phyloP scores from a whole-genome alignment of 1,140 invertebrate genomes.

The Rhopalosiphum maidis region DNA sequence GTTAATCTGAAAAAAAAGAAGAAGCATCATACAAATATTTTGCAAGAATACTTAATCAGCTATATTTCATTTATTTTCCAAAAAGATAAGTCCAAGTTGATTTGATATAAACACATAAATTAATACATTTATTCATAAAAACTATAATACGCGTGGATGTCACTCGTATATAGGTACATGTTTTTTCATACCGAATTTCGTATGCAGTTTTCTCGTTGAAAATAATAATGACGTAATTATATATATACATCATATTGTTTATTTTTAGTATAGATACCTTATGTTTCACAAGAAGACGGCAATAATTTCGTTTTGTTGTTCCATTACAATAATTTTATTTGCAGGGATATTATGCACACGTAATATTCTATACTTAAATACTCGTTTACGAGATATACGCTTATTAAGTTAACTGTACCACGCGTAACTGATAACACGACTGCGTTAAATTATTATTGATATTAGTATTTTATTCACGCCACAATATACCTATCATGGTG shows the following conservation, averaged over 20 bases:
- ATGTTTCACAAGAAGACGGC: background rate
- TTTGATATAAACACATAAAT: background rate
- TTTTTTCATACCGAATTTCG: background rate
- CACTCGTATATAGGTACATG: background rate
- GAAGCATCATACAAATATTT: background rate
- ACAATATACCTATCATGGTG: no score
- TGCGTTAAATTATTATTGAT: background rate
- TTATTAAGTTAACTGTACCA: background rate
- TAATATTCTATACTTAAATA: background rate
- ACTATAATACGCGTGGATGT: background rate
- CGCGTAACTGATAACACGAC: background rate
- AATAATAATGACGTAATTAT: background rate
- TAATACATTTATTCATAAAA: background rate
- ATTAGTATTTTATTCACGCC: background rate
- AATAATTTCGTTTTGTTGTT: background rate
- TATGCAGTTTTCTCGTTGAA: background rate
- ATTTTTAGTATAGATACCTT: background rate
- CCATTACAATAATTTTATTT: background rate
- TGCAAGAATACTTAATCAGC: no score
- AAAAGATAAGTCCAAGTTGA: background rate
- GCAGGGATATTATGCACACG: background rate
- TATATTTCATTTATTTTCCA: no score
- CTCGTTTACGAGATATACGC: background rate
- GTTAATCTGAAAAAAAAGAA: background rate
- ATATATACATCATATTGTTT: background rate